Percentiles rank a stretch among this genome's conserved stretches.
These are phyloP conservation scores for Deilephila porcellus DNA, from an alignment of 2,888 invertebrate genomes.

Conservation along the genomic window DNA sequence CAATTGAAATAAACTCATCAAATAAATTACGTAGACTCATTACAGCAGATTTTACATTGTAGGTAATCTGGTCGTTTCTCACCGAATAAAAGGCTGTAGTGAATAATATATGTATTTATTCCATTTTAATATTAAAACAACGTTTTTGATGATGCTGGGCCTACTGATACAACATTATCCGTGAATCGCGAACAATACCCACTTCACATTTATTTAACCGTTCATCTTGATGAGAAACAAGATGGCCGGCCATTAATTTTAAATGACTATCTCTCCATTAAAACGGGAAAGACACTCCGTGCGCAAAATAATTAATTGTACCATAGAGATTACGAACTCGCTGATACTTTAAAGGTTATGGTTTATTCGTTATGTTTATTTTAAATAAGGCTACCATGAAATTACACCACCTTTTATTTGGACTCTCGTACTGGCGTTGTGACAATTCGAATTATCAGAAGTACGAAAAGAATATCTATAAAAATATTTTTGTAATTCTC, in stretches of 20 bases:
- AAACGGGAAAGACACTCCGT: conserved; percentile 60
- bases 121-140: no score
- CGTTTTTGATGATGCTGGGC: neutral
- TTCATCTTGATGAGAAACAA: conserved; percentile 65
- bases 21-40: no score
- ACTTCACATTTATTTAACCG: conserved; percentile 62
- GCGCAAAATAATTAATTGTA: conserved; percentile 69
- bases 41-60: no score
- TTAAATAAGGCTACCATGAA: neutral
- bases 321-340: conserved; percentile 52
- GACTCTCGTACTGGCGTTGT: no score
- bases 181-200: conserved; percentile 34
- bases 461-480: no score
- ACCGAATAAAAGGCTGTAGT: no score
- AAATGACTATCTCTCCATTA: conserved; percentile 69
- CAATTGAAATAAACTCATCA: no score
- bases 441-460: no score
- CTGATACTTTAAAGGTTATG: conserved; percentile 49
- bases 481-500: no score
- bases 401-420: no score
- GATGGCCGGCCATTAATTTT: conserved; percentile 70
- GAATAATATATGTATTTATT: no score
- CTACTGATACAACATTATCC: conserved; percentile 30
- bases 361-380: conserved; percentile 31
- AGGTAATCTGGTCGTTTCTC: no score